phyloP scores from a whole-genome alignment of 2,113 vertebrate species.

The Vulpes ferrilata region DNA sequence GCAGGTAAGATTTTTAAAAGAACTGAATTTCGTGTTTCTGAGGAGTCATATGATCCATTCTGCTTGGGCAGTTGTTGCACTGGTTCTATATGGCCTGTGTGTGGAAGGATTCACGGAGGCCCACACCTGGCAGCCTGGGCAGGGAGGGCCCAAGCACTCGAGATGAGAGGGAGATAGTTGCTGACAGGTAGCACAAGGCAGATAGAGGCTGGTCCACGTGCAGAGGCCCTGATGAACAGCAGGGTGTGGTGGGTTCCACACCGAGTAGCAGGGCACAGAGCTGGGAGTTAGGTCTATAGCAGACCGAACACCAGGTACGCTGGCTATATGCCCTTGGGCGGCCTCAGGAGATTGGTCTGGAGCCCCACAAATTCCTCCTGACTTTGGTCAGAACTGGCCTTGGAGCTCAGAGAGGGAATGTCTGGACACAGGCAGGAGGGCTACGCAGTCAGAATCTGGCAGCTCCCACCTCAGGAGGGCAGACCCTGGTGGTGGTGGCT shows the following conservation, averaged over 20 bases:
- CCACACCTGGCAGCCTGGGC: background rate
- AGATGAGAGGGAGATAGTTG: background rate
- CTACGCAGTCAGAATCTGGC: background rate
- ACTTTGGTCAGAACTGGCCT: background rate
- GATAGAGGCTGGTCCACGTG: background rate
- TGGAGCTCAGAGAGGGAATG: background rate
- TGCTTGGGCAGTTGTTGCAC: background rate
- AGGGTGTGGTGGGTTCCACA: background rate
- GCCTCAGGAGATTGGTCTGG: background rate
- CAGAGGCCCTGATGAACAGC: background rate
- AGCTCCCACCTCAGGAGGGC: background rate
- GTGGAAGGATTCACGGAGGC: background rate
- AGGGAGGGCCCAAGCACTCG: accelerated
- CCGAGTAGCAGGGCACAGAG: background rate
- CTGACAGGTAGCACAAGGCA: background rate
- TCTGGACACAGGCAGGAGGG: background rate
- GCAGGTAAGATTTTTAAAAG: background rate
- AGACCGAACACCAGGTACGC: background rate
- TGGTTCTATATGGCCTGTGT: background rate
- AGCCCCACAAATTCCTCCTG: background rate
- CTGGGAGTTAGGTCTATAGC: background rate
- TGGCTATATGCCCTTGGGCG: background rate
- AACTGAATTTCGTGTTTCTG: background rate
- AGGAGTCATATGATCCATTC: background rate
- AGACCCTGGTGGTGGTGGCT: background rate